Base-by-base conservation (phyloP, 1,140 invertebrate genomes). In the Campoletis sonorensis region DNA sequence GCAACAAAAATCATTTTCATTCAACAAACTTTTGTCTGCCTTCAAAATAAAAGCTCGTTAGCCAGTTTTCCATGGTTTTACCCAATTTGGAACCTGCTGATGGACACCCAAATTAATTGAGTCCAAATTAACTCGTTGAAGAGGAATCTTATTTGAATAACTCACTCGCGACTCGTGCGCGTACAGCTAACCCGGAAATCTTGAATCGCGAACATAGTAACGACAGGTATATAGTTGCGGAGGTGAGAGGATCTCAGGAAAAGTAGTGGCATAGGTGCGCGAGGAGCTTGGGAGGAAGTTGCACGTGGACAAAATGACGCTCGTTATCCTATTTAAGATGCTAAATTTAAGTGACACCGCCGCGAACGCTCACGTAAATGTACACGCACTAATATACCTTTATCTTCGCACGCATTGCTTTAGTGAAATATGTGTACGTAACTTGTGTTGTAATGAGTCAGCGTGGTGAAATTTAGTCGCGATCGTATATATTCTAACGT, bases 261-360 rank as follows among this genome's bases (percentile, higher is more conserved):
- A 67, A 67, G 21, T 67, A 54, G 18, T 51, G 18, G 26, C 73
- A 64, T 61, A 78, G 76, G 76, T 78, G 76, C 16, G 58, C 16
- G 58, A 70, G 30, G 40, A 8, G 40, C 33, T 30, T 30, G 11
- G 76, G 76, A 78, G 76, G 76, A 78, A 78, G 76, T 61, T 64
- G 76, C 76, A 78, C 76, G 76, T 78, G 76, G 76, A 78, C 58
- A 64, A 67, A 67, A 61, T 40, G 58, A 67, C 54, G 76, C 76
- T 78, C 58, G 76, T 78, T 78, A 78, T 78, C 76, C 76, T 78
- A 64, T 78, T 78, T 78, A 67, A 78, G 76, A 78, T 78, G 76
- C 76, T 78, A 78, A 78, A 64, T 67, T 78, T 78, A 64, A 78
- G 76, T 78, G 76, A 78, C 76, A 78, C 76, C 45, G 4, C 11